phyloP scores from a whole-genome alignment of 2,113 vertebrate genomes.

The Anolis carolinensis region DNA sequence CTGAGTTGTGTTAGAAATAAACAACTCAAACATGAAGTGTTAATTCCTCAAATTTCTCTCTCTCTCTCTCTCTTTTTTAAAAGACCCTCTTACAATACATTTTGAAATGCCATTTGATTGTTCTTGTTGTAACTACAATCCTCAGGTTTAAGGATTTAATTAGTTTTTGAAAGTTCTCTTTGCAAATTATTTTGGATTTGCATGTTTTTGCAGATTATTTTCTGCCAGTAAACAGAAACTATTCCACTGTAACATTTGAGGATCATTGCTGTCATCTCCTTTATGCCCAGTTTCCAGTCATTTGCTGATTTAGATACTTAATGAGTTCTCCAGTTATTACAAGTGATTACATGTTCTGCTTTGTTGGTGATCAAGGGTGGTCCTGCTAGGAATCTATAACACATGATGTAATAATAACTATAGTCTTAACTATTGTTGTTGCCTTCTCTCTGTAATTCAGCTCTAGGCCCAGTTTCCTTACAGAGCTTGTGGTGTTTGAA shows the following conservation, averaged over 20 bases:
- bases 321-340: conserved; percentile 51
- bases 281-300: conserved; percentile 54
- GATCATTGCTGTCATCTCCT: conserved; percentile 30
- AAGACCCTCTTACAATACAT: conserved; percentile 8
- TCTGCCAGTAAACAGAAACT: conserved; percentile 46
- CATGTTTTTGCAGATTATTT: conserved; percentile 58
- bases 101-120: conserved; percentile 44
- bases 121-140: conserved; percentile 44
- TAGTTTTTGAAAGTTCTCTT: conserved; percentile 42
- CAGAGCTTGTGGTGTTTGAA: conserved; percentile 34
- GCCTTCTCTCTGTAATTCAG: conserved; percentile 23
- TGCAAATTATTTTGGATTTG: conserved; percentile 46
- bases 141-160: conserved; percentile 37
- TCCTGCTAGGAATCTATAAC: conserved; percentile 25
- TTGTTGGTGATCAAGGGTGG: conserved; percentile 36
- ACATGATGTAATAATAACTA: conserved; percentile 26
- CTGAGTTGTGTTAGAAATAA: neutral
- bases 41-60: conserved; percentile 25
- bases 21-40: conserved; percentile 7
- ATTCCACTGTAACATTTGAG: conserved; percentile 30
- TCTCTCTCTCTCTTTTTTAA: too few species aligned
- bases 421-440: conserved; percentile 14
- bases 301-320: conserved; percentile 49
- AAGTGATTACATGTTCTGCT: conserved; percentile 50
- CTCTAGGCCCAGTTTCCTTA: neutral